phyloP scores from a whole-genome alignment of 2,113 vertebrate genomes.

The Macaca nemestrina region DNA sequence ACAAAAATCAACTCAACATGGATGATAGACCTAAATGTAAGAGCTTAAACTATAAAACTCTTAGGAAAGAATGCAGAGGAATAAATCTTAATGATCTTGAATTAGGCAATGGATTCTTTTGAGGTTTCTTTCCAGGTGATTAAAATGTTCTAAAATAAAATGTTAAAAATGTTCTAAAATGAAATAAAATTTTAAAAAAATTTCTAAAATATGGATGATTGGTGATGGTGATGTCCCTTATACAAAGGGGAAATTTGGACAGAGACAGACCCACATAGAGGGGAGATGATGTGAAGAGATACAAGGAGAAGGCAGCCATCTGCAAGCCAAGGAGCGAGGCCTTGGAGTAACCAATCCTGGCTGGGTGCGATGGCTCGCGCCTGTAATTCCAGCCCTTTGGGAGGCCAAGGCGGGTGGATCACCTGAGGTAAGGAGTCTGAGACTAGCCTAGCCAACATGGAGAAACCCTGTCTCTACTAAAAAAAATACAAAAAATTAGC shows the following conservation, averaged over 20 bases:
- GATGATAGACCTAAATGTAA: not conserved
- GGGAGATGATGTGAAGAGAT: no score
- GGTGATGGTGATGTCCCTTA: not conserved
- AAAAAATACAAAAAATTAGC: no score
- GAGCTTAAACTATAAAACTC: not conserved
- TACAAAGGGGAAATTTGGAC: no score
- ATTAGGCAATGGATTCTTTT: not conserved
- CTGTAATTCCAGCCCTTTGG: not conserved
- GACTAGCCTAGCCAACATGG: no score
- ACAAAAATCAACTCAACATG: no score
- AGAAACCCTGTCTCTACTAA: no score
- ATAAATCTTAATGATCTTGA: not conserved
- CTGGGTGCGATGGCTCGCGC: rapidly evolving
- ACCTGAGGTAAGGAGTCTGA: not conserved
- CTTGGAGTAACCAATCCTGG: not conserved
- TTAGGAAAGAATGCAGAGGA: not conserved
- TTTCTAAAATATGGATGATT: not conserved
- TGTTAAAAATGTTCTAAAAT: no score
- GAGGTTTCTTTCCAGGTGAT: not conserved
- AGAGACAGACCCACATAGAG: no score
- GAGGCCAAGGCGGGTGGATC: not conserved
- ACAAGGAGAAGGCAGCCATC: no score
- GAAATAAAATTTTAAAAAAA: no score
- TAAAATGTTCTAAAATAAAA: not conserved
- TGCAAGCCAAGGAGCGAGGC: no score